Evolutionary conservation across 2,113 vertebrate species (phyloP), one percentile per base, ranked within the genome.

Genomic region (Siniperca chuatsi): DNA sequence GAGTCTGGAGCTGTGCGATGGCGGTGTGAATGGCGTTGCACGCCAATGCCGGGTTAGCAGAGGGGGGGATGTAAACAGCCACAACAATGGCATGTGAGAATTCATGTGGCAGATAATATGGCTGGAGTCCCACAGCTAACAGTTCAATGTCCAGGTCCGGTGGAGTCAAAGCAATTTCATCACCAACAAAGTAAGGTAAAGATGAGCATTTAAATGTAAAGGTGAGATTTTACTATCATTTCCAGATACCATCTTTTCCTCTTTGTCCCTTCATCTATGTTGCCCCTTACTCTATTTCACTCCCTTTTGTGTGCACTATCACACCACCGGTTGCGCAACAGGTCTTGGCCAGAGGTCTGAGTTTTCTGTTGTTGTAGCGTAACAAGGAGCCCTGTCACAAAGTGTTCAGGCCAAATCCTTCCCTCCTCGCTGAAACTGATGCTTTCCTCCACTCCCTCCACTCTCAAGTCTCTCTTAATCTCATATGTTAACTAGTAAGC

Each of bases 271-370:
- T 57, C 66, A 35, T 73, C 10, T 73, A 40, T 74, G 16, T 66
- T 79, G 50, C 65, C 74, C 69, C 85, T 89, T 81, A 65, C 67
- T 86, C 83, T 73, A 18, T 82, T 84, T 88, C 80, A 42, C 75
- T 79, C 54, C 37, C 76, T 88, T 86, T 88, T 90, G 86, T 90
- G 46, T 75, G 58, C 58, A 76, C 72, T 78, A 69, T 94, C 84
- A 90, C 83, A 91, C 87, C 90, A 92, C 86, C 12, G 18, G 85
- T 94, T 95, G 88, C 77, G 82, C 88, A 95, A 94, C 91, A 72
- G 67, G 71, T 91, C 92, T 92, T 93, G 92, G 91, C 84, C 55
- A 66, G 82, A 77, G 72, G 87, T 84, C 81, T 84, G 66, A 78
- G 83, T 87, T 92, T 89, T 90, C 87, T 89, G 83, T 93, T 89